Conservation (phyloP, 1,140 invertebrate genomes). For the Caenorhabditis latens region DNA sequence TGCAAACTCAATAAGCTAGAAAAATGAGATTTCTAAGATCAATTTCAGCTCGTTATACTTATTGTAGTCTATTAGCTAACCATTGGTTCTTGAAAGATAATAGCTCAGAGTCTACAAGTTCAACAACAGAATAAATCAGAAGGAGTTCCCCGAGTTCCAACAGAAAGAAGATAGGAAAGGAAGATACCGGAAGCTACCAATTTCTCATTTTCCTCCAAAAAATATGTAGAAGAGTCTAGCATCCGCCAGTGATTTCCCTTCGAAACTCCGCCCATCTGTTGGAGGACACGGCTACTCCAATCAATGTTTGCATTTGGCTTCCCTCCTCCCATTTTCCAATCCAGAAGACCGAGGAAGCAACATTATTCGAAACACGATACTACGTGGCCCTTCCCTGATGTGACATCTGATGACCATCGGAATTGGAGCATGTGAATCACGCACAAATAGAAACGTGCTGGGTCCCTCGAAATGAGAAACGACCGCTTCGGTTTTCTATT, state of each 20-base stretch:
- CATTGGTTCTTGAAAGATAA: neutral
- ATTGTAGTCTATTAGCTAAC: neutral
- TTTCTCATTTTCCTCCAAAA: slow-evolving; percentile 1
- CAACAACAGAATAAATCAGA: slow-evolving; percentile 3
- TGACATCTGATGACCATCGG: slow-evolving; percentile 55
- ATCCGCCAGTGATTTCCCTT: neutral
- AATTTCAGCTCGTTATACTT: neutral
- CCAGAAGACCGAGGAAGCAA: slow-evolving; percentile 15
- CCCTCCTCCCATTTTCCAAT: neutral
- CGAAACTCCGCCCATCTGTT: slow-evolving; percentile 13
- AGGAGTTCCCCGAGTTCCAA: neutral
- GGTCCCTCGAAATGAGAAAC: slow-evolving; percentile 50
- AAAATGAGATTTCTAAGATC: too few relatives aligned
- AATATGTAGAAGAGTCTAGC: neutral
- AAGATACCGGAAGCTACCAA: slow-evolving; percentile 4
- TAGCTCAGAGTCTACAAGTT: neutral
- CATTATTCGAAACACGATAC: slow-evolving; percentile 55
- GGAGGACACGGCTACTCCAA: slow-evolving; percentile 39
- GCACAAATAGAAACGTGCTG: slow-evolving; percentile 50
- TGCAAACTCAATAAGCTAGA: too few relatives aligned
- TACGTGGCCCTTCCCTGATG: slow-evolving; percentile 45
- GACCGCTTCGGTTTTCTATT: slow-evolving; percentile 31
- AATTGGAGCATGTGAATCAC: slow-evolving; percentile 51
- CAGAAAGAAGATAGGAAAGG: neutral
- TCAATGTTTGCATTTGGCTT: slow-evolving; percentile 40